Conservation (phyloP, 2,797 vertebrate species). For the Sciaenops ocellatus region DNA sequence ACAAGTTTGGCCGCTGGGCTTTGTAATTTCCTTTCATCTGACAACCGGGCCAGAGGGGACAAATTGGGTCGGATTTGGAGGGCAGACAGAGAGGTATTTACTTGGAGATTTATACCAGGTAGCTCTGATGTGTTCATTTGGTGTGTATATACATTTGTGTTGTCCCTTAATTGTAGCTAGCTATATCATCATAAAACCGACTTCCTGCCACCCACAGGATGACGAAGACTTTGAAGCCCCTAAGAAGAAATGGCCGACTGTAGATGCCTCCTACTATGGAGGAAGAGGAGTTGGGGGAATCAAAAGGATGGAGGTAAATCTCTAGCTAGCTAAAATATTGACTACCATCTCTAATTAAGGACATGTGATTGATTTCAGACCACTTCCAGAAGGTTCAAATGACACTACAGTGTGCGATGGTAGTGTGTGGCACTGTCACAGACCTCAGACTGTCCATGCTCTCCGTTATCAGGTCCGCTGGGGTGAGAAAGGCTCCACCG, state of each 20-base stretch:
- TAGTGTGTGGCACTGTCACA: neutral
- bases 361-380: neutral
- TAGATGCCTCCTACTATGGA: conserved; percentile 98
- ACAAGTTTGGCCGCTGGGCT: conserved; percentile 54
- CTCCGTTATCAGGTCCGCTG: conserved; percentile 91
- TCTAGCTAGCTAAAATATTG: neutral
- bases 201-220: conserved; percentile 81
- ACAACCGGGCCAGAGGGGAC: conserved; percentile 29
- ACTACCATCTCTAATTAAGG: neutral
- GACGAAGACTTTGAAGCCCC: conserved; percentile 94
- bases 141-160: neutral
- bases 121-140: neutral
- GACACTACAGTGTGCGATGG: neutral
- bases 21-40: conserved; percentile 68
- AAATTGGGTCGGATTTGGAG: conserved; percentile 17
- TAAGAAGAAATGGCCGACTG: conserved; percentile 98
- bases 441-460: neutral
- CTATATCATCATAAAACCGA: neutral
- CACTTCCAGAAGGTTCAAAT: conserved; percentile 14
- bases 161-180: neutral
- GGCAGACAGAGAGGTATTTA: conserved; percentile 27
- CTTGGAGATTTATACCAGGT: neutral
- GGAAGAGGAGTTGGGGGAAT: conserved; percentile 97
- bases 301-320: conserved; percentile 95
- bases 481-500: conserved; percentile 98